Conservation (phyloP, 2,797 vertebrate species). For the Cyclopterus lumpus region DNA sequence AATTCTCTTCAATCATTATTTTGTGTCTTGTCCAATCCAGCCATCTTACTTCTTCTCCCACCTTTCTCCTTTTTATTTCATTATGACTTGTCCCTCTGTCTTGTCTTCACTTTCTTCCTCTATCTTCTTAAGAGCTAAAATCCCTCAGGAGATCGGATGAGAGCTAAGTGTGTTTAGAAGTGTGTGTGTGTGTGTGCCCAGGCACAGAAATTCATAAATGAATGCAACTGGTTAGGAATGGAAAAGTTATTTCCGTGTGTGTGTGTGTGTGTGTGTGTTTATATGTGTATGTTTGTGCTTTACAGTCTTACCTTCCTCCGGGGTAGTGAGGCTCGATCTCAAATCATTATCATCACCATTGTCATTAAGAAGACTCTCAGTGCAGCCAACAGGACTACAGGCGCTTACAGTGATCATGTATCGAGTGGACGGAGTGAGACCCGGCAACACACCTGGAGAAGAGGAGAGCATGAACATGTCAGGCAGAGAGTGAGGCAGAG, state of each 20-base stretch:
- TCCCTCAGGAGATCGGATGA: slow-evolving; percentile 7
- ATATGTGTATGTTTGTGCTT: slow-evolving; percentile 50
- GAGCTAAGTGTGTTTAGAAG: slow-evolving; percentile 36
- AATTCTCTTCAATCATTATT: slow-evolving; percentile 6
- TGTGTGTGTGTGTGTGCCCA: slow-evolving; percentile 1
- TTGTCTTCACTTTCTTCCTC: not conserved
- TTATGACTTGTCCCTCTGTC: slow-evolving; percentile 8
- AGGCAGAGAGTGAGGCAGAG: not conserved
- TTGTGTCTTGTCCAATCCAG: not conserved
- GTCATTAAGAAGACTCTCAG: slow-evolving; percentile 83
- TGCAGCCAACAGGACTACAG: slow-evolving; percentile 90
- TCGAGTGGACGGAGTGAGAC: slow-evolving; percentile 88
- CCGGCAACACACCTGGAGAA: slow-evolving; percentile 86
- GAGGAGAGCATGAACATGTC: slow-evolving; percentile 22
- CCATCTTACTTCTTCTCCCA: not conserved
- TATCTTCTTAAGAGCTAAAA: slow-evolving; percentile 10
- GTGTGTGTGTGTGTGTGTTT: not conserved
- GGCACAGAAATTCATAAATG: not conserved
- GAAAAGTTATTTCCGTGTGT: not conserved
- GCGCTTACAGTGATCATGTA: slow-evolving; percentile 90
- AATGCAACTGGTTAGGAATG: not conserved
- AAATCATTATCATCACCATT: slow-evolving; percentile 37
- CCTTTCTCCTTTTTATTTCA: slow-evolving; percentile 12
- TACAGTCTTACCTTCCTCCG: slow-evolving; percentile 91
- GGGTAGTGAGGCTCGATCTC: slow-evolving; percentile 89